Percentiles rank a stretch among this genome's conserved stretches.
phyloP scores from a whole-genome alignment of 2,797 vertebrate genomes.

The Octomys mimax region DNA sequence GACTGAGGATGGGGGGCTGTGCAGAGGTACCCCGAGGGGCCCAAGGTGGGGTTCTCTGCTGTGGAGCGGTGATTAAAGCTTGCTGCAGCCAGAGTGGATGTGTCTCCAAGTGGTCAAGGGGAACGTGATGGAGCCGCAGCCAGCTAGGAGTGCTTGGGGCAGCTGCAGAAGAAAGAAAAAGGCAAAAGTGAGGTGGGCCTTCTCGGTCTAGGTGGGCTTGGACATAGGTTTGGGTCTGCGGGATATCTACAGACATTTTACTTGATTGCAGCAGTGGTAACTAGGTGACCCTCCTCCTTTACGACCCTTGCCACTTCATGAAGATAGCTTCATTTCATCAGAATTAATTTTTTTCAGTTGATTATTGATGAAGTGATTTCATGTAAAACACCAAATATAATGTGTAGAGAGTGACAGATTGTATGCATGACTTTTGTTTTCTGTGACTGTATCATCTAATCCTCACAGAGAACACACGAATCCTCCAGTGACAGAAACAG shows the following conservation, averaged over 20 bases:
- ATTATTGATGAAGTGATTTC: neutral
- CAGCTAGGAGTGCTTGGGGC: neutral
- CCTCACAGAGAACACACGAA: neutral
- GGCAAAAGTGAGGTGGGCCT: neutral
- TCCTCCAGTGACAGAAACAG: neutral
- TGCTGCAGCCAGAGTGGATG: neutral
- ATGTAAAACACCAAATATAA: neutral
- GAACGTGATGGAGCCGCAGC: neutral
- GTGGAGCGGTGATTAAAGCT: neutral
- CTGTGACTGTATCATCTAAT: neutral
- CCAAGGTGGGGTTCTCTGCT: neutral
- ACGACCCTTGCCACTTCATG: neutral
- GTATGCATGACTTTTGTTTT: neutral
- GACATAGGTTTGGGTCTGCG: neutral
- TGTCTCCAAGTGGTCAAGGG: neutral
- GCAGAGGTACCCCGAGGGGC: neutral
- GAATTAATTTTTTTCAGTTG: neutral
- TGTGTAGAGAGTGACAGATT: neutral
- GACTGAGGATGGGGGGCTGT: neutral
- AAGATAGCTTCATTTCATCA: conserved; percentile 10
- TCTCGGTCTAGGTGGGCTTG: neutral
- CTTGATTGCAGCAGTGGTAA: neutral
- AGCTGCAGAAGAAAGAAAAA: neutral
- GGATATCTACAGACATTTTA: neutral
- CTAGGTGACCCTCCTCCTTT: neutral